A percentile compares a stretch with the other conserved stretches of the same genome.
phyloP scores from a whole-genome alignment of 2,888 invertebrate genomes.

The Eretmocerus hayati region DNA sequence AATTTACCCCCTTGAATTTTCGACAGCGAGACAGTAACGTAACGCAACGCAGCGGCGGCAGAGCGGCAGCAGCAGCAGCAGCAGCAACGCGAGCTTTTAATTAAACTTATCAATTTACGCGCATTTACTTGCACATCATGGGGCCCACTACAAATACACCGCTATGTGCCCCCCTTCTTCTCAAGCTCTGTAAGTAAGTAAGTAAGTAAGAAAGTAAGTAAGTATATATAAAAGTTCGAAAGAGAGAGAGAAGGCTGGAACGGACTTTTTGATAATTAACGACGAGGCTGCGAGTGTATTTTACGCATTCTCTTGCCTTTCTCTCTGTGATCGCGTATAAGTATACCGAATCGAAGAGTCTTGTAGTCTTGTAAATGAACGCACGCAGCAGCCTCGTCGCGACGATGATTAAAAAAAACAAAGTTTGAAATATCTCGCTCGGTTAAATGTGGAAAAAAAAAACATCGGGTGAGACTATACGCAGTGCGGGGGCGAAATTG shows the following conservation, averaged over 20 bases:
- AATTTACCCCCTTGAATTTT: constrained; percentile 9
- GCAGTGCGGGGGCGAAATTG: no score
- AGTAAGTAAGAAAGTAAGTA: not conserved
- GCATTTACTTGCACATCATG: not conserved
- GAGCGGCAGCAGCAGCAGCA: no score
- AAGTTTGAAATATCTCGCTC: constrained; percentile 7
- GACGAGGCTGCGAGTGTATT: not conserved
- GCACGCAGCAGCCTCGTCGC: not conserved
- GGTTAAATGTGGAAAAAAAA: not conserved
- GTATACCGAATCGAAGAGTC: no score
- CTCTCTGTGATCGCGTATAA: no score
- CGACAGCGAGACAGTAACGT: no score
- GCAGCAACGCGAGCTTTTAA: constrained; percentile 5
- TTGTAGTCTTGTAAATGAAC: no score
- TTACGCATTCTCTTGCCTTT: no score
- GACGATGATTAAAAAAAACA: constrained; percentile 7
- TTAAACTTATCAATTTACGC: constrained; percentile 5
- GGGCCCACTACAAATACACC: not conserved
- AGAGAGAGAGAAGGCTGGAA: no score
- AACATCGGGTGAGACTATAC: not conserved
- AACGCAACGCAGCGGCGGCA: no score
- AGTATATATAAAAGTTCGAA: not conserved
- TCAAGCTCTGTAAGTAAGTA: not conserved
- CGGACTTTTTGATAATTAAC: no score
- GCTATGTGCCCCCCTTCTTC: no score